These are phyloP conservation scores for Atta colombica DNA, from an alignment of 1,140 invertebrate genomes.

Conservation along the genomic window DNA sequence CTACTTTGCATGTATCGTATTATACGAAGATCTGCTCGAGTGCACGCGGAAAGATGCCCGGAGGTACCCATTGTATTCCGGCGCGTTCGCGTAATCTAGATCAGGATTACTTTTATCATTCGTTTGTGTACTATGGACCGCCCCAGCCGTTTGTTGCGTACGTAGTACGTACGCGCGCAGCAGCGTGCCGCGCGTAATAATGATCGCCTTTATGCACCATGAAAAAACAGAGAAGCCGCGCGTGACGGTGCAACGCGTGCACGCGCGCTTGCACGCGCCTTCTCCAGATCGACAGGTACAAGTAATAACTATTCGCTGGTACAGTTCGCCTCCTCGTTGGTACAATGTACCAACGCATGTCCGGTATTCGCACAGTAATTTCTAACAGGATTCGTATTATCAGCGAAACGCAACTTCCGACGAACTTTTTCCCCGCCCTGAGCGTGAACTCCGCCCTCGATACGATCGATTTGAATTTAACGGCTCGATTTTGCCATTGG, in stretches of 20 bases:
- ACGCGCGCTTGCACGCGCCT: conserved; percentile 34
- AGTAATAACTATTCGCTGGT: conserved; percentile 55
- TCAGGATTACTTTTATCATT: conserved; percentile 79
- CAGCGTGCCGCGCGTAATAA: conserved; percentile 67
- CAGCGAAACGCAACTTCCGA: conserved; percentile 39
- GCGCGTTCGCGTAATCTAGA: conserved; percentile 77
- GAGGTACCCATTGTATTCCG: conserved; percentile 78
- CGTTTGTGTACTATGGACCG: conserved; percentile 51
- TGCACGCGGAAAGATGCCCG: conserved; percentile 73
- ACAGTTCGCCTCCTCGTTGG: not conserved
- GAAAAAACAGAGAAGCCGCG: conserved; percentile 25
- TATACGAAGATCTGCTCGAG: conserved; percentile 61
- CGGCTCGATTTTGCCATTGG: conserved; percentile 32
- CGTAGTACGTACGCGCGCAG: conserved; percentile 1
- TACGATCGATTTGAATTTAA: conserved; percentile 42
- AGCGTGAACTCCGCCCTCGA: conserved; percentile 48
- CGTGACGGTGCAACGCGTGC: conserved; percentile 47
- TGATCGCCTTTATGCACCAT: conserved; percentile 71
- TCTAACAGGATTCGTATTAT: conserved; percentile 28
- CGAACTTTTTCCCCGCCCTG: not conserved
- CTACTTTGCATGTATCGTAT: not conserved
- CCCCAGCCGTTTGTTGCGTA: conserved; percentile 59
- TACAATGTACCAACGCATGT: not conserved
- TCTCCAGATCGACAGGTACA: conserved; percentile 44
- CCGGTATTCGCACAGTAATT: conserved; percentile 31